These are phyloP conservation scores for Oasisia sp. DNA, from an alignment of 2,888 invertebrate species.

Conservation along the genomic window DNA sequence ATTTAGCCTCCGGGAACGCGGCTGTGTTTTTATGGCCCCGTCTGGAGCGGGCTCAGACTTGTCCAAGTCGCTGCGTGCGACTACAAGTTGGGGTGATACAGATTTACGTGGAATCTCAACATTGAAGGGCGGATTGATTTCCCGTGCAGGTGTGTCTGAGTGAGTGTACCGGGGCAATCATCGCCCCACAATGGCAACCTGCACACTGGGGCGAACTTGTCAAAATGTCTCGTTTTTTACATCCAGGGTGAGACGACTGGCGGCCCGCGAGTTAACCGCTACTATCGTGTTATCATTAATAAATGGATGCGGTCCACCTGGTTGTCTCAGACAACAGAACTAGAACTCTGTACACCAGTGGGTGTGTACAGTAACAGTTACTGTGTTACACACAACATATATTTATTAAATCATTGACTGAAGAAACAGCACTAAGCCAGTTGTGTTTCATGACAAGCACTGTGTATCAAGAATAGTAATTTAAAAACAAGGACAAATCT, in stretches of 20 bases:
- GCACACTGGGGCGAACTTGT: neutral
- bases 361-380: neutral
- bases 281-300: neutral
- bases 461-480: no score
- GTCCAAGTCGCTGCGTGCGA: neutral
- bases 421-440: no score
- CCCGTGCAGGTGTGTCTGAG: neutral
- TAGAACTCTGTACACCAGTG: neutral
- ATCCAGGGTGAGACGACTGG: neutral
- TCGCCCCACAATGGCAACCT: neutral
- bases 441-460: no score
- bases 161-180: neutral
- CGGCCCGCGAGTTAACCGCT: neutral
- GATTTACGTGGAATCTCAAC: neutral
- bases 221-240: neutral
- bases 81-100: neutral
- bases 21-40: neutral
- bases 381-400: neutral
- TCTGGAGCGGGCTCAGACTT: neutral
- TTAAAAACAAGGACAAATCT: no score
- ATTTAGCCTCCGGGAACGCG: neutral
- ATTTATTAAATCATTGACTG: no score
- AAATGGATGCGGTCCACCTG: neutral
- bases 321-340: neutral
- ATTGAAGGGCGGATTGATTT: conserved; percentile 4